Evolutionary conservation across 1,140 invertebrate genomes (phyloP).

Genomic region (Drosophila setifemur): DNA sequence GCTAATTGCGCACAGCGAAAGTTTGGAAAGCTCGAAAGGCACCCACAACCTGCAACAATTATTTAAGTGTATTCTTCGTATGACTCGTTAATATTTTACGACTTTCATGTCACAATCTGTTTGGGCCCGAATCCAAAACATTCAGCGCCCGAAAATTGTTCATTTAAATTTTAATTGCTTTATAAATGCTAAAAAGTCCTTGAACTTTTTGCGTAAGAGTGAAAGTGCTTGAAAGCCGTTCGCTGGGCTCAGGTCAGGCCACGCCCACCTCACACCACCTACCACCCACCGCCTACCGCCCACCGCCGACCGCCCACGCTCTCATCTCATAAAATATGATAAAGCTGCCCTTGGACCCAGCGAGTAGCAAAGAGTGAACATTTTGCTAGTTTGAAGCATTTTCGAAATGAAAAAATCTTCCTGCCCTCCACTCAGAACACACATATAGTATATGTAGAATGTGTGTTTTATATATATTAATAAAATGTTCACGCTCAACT

Average conservation of each 20-base stretch:
- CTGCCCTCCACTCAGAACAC: background rate
- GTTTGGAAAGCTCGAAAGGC: background rate
- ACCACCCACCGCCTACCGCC: background rate
- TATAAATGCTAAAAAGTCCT: conserved; percentile 82
- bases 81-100: conserved; percentile 75
- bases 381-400: conserved; percentile 70
- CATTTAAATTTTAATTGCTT: conserved; percentile 82
- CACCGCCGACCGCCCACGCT: background rate
- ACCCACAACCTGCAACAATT: conserved; percentile 48
- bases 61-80: conserved; percentile 58
- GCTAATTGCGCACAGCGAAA: conserved; percentile 30
- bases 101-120: conserved; percentile 75
- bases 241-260: background rate
- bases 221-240: conserved; percentile 45
- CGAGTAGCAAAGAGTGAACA: conserved; percentile 37
- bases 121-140: conserved; percentile 27
- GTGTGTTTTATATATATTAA: conserved; percentile 57
- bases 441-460: background rate
- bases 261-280: background rate
- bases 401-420: conserved; percentile 50
- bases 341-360: conserved; percentile 61
- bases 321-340: conserved; percentile 47
- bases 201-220: conserved; percentile 76
- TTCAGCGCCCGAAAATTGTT: conserved; percentile 60
- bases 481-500: conserved; percentile 77